Evolutionary conservation across 1,140 invertebrate species (phyloP).

Genomic region (Halictus rubicundus): DNA sequence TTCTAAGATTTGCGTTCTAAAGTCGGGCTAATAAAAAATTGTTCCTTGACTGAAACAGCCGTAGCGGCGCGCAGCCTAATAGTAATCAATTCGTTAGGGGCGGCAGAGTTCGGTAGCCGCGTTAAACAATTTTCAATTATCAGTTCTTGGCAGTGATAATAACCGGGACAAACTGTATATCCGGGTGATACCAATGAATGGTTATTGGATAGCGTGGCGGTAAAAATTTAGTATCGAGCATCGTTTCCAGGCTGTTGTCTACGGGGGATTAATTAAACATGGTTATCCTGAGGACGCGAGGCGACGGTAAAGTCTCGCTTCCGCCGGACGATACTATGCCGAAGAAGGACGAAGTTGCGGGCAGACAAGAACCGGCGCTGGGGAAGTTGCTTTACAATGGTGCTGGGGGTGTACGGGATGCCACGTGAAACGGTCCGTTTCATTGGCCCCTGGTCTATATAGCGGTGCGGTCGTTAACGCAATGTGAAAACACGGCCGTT

Average conservation of each 20-base stretch:
- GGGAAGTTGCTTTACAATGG: conserved; percentile 52
- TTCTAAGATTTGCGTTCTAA: too few relatives aligned
- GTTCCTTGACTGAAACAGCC: background rate
- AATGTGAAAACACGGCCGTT: conserved; percentile 47
- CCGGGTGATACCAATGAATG: conserved; percentile 2
- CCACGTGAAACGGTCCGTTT: conserved; percentile 61
- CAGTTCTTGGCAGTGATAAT: background rate
- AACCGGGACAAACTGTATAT: background rate
- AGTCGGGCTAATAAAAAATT: background rate
- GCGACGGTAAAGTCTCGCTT: conserved; percentile 13
- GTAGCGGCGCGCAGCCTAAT: background rate
- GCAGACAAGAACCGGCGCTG: conserved; percentile 27
- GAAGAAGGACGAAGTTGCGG: conserved; percentile 11
- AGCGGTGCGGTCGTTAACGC: conserved; percentile 51
- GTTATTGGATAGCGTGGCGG: background rate
- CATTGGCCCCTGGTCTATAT: conserved; percentile 15
- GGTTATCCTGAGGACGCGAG: conserved; percentile 7
- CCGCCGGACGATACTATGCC: background rate
- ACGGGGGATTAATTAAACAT: conserved; percentile 23
- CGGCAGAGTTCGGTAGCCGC: background rate
- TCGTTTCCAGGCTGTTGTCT: conserved; percentile 17
- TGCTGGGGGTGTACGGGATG: background rate
- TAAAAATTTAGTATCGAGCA: background rate
- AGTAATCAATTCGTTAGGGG: background rate
- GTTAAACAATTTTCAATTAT: conserved; percentile 6